Evolutionary conservation across 2,113 vertebrate genomes (phyloP).

Genomic region (Ptyas mucosa): DNA sequence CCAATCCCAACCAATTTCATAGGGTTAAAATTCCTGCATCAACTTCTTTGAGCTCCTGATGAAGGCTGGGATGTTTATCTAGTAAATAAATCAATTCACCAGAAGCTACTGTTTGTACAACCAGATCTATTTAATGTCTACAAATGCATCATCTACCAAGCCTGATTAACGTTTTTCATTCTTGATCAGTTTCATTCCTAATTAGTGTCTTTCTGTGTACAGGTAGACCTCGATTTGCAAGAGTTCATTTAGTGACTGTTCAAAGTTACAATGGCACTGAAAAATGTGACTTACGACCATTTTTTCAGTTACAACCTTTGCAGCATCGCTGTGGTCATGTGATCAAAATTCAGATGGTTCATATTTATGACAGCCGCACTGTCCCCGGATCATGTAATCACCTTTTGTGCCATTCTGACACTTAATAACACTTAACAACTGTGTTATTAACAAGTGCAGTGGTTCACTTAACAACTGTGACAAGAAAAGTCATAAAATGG

Average conservation of each 20-base stretch:
- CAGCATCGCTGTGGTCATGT: background rate
- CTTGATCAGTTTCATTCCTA: background rate
- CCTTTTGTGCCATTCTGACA: background rate
- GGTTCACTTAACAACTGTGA: background rate
- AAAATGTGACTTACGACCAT: background rate
- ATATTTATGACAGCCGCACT: background rate
- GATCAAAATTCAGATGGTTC: background rate
- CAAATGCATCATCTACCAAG: background rate
- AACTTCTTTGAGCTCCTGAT: background rate
- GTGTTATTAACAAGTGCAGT: background rate
- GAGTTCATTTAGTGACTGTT: background rate
- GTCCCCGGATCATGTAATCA: background rate
- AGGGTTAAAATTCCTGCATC: background rate
- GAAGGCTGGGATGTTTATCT: background rate
- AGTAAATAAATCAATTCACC: background rate
- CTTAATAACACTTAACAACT: background rate
- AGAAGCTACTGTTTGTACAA: background rate
- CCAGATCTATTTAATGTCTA: background rate
- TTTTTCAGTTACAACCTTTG: background rate
- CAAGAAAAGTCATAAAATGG: background rate
- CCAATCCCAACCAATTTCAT: background rate
- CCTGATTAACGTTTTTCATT: background rate
- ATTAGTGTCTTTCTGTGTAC: background rate
- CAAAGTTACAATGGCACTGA: background rate
- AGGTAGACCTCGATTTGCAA: background rate